A percentile compares a stretch with the other conserved stretches of the same genome.
Evolutionary conservation across 2,113 vertebrate species (phyloP).

Genomic region (Centrocercus urophasianus): DNA sequence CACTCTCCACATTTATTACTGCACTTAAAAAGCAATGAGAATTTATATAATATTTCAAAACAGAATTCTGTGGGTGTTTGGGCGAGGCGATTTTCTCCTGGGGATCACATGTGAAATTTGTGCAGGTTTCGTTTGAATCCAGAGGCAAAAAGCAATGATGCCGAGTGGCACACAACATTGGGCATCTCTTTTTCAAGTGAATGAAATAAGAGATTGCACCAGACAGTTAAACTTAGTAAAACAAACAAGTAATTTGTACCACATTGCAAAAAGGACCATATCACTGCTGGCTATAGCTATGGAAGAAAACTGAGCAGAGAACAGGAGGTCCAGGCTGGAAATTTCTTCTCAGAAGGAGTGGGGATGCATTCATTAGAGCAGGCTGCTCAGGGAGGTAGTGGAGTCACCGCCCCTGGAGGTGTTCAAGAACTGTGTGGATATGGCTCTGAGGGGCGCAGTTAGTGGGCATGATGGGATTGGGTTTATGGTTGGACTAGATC

Average conservation of each 20-base stretch:
- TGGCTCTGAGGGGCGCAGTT: no score
- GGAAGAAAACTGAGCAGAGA: neutral
- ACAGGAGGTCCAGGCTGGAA: neutral
- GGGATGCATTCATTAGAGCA: no score
- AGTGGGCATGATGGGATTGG: no score
- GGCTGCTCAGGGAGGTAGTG: no score
- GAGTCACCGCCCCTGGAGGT: no score
- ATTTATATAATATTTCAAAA: conserved; percentile 44
- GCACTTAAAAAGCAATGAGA: neutral
- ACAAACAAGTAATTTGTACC: neutral
- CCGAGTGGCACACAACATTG: neutral
- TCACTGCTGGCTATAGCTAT: neutral
- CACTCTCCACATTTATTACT: conserved; percentile 41
- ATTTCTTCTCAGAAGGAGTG: no score
- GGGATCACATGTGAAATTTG: neutral
- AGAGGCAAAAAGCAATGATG: neutral
- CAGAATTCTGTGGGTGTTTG: neutral
- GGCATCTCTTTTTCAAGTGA: neutral
- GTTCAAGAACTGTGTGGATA: no score
- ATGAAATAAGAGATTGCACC: neutral
- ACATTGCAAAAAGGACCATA: neutral
- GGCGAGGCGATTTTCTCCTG: neutral
- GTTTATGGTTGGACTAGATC: no score
- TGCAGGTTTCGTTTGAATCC: neutral
- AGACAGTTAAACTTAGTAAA: neutral